Conservation (phyloP, 2,888 invertebrate genomes). For the Auanema freiburgensis region DNA sequence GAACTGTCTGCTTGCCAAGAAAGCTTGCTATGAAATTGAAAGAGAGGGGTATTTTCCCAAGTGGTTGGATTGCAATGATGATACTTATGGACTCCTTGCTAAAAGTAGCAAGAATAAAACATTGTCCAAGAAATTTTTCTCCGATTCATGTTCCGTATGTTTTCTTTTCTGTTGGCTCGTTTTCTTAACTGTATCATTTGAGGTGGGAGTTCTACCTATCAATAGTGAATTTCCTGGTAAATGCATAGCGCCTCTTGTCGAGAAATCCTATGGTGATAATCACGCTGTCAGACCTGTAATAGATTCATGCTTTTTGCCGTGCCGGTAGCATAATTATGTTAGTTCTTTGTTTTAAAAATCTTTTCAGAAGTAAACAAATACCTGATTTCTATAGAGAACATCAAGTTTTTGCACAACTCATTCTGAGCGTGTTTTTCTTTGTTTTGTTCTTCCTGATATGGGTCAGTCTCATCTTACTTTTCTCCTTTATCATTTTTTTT, state of each 20-base stretch:
- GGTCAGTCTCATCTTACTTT: background rate
- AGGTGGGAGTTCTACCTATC: slow-evolving; percentile 7
- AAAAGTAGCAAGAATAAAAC: background rate
- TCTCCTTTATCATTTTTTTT: background rate
- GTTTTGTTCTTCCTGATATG: slow-evolving; percentile 6
- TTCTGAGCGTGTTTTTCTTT: too few relatives aligned
- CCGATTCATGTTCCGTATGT: slow-evolving; percentile 10
- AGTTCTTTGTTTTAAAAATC: too few relatives aligned
- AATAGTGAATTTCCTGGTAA: slow-evolving; percentile 3
- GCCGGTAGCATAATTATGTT: too few relatives aligned
- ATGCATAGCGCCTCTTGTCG: slow-evolving; percentile 12
- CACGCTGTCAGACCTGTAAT: slow-evolving; percentile 7
- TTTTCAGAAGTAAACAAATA: too few relatives aligned
- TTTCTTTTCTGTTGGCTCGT: background rate
- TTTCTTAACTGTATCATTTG: background rate
- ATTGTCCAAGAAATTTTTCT: slow-evolving; percentile 3
- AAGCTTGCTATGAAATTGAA: slow-evolving; percentile 10
- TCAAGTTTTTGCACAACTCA: too few relatives aligned
- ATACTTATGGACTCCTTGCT: background rate
- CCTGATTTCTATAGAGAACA: too few relatives aligned
- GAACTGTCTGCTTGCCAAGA: background rate
- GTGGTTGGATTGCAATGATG: slow-evolving; percentile 4
- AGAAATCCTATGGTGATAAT: background rate
- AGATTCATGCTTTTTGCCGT: background rate
- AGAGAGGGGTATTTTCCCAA: slow-evolving; percentile 14